Evolutionary conservation across 2,888 invertebrate species (phyloP).

Genomic region (Neoascia interrupta): DNA sequence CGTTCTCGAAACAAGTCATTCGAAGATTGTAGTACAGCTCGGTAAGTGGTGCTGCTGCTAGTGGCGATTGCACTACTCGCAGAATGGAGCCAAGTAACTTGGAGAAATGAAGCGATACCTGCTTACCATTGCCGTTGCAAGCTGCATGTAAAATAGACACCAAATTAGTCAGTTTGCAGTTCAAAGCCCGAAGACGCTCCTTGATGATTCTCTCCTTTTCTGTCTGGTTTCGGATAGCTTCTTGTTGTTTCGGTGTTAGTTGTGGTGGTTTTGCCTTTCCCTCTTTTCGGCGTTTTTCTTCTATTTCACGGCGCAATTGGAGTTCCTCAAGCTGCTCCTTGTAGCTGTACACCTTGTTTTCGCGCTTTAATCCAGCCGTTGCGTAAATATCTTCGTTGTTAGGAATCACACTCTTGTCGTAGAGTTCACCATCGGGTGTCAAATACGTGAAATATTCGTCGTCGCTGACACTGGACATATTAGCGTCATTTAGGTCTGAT

Average conservation of each 20-base stretch:
- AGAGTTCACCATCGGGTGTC: conserved; percentile 94
- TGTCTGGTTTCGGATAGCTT: conserved; percentile 91
- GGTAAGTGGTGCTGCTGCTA: conserved; percentile 86
- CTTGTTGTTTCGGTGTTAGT: conserved; percentile 93
- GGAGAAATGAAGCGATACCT: conserved; percentile 76
- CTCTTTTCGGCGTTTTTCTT: conserved; percentile 90
- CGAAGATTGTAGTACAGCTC: conserved; percentile 84
- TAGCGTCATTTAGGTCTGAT: conserved; percentile 83
- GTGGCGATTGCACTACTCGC: conserved; percentile 85
- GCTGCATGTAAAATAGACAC: conserved; percentile 77
- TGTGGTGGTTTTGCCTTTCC: conserved; percentile 88
- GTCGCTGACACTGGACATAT: conserved; percentile 86
- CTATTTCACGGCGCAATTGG: conserved; percentile 94
- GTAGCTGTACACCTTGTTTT: conserved; percentile 97
- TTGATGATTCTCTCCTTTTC: conserved; percentile 91
- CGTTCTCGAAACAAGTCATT: conserved; percentile 81
- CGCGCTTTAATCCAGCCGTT: conserved; percentile 88
- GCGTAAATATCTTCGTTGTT: conserved; percentile 76
- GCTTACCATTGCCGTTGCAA: conserved; percentile 75
- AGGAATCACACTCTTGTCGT: conserved; percentile 91
- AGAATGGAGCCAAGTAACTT: conserved; percentile 75
- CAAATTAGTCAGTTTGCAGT: conserved; percentile 75
- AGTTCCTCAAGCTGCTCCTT: conserved; percentile 98
- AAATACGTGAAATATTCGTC: conserved; percentile 90
- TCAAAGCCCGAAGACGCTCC: conserved; percentile 83